Percentiles rank a stretch among this genome's conserved stretches.
Conservation (phyloP, 2,888 invertebrate genomes). For the Morinoia aosen region DNA sequence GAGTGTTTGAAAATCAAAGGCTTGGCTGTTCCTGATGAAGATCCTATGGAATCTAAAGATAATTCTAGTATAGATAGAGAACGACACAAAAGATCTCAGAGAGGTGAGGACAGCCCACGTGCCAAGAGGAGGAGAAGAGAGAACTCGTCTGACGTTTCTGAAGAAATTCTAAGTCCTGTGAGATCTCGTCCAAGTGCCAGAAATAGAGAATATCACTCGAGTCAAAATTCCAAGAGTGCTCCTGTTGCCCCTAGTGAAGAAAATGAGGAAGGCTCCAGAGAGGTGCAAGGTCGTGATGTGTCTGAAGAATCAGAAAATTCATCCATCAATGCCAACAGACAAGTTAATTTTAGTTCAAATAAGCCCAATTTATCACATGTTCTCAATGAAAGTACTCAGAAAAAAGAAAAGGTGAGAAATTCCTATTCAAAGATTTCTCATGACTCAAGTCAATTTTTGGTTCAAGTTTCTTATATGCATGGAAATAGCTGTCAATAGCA, state of each 20-base stretch:
- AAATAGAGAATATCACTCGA: background rate
- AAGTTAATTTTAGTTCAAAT: constrained; percentile 4
- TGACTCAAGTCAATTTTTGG: background rate
- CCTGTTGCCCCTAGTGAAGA: constrained; percentile 25
- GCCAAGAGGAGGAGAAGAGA: constrained; percentile 57
- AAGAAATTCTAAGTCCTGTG: constrained; percentile 33
- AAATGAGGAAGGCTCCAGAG: constrained; percentile 19
- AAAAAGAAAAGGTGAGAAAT: background rate
- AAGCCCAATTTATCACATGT: background rate
- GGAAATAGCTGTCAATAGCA: background rate
- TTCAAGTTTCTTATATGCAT: background rate
- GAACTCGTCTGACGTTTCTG: constrained; percentile 36
- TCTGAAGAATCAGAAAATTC: constrained; percentile 43
- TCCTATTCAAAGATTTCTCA: background rate
- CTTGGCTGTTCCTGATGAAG: too few species aligned
- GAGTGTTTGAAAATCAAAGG: too few species aligned
- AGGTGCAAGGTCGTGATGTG: background rate
- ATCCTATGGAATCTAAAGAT: constrained; percentile 52
- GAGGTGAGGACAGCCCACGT: constrained; percentile 53
- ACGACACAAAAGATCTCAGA: constrained; percentile 48
- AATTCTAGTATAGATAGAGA: constrained; percentile 34
- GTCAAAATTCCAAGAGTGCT: background rate
- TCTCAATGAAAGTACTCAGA: background rate
- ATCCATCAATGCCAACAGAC: constrained; percentile 52
- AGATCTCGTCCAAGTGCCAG: constrained; percentile 18